Percentiles rank a stretch among this genome's conserved stretches.
These are phyloP conservation scores for Catharus ustulatus DNA, from an alignment of 2,797 vertebrate genomes.

Conservation along the genomic window DNA sequence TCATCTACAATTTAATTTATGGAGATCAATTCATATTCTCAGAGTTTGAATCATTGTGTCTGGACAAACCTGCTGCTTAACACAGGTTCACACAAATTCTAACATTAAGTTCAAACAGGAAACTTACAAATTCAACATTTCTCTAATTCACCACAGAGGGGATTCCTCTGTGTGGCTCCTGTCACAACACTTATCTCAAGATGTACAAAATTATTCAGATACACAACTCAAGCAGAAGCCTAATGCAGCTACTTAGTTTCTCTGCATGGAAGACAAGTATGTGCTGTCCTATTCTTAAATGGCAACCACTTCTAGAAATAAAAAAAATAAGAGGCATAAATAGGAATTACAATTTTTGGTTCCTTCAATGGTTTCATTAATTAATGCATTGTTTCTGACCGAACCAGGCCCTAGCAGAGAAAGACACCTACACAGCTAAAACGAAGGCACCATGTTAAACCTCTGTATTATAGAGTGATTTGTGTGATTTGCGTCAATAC, in stretches of 20 bases:
- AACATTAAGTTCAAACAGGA: not conserved
- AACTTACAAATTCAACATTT: not conserved
- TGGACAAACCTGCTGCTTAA: not conserved
- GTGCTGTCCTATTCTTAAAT: not conserved
- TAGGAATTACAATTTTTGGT: accelerated
- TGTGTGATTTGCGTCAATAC: not conserved
- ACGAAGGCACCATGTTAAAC: not conserved
- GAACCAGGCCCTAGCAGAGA: not conserved
- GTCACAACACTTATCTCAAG: not conserved
- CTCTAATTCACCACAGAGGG: not conserved
- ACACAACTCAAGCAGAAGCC: not conserved
- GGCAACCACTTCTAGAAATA: not conserved
- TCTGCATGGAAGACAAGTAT: not conserved
- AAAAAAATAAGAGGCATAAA: not conserved
- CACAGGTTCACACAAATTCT: not conserved
- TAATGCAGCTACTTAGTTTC: not conserved
- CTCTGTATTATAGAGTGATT: not conserved
- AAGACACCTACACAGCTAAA: not conserved
- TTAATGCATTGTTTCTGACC: not conserved
- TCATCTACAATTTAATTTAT: not conserved
- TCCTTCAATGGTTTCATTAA: not conserved
- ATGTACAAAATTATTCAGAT: not conserved
- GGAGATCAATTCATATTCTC: not conserved
- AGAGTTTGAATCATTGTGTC: not conserved
- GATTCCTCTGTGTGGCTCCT: not conserved